phyloP scores from a whole-genome alignment of 2,797 vertebrate species.

The Lycodopsis pacificus region DNA sequence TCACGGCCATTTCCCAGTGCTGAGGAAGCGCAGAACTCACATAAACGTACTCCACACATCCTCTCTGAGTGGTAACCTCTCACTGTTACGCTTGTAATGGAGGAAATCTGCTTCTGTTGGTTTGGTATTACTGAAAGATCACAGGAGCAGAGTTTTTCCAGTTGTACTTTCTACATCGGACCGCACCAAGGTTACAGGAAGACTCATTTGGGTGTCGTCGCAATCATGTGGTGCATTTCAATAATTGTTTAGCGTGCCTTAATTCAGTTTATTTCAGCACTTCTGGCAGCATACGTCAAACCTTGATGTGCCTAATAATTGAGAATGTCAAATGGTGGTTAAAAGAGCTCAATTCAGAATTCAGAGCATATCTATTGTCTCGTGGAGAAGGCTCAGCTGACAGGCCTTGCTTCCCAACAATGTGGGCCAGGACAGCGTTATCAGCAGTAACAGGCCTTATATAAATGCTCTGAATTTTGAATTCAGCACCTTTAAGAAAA shows the following conservation, averaged over 20 bases:
- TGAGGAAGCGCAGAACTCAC: constrained; percentile 37
- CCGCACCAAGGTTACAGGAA: constrained; percentile 22
- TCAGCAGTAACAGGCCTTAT: no score
- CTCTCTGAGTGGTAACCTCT: constrained; percentile 27
- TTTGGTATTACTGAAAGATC: constrained; percentile 78
- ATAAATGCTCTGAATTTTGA: no score
- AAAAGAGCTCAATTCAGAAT: neutral
- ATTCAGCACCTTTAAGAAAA: neutral
- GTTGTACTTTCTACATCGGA: constrained; percentile 59
- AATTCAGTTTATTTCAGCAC: neutral
- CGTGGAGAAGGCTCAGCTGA: neutral
- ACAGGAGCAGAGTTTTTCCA: constrained; percentile 86
- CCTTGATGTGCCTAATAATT: neutral
- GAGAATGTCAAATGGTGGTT: neutral
- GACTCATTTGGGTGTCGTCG: constrained; percentile 5
- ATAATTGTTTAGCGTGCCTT: neutral
- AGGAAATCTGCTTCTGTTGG: constrained; percentile 84
- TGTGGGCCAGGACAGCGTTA: no score
- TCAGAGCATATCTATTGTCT: neutral
- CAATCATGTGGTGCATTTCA: constrained; percentile 1
- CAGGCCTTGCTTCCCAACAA: neutral
- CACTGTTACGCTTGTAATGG: constrained; percentile 63
- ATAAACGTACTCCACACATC: constrained; percentile 46
- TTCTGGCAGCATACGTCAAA: neutral
- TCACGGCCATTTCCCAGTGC: constrained; percentile 40